Evolutionary conservation across 2,888 invertebrate species (phyloP), one percentile per base, ranked within the genome.

Genomic region (Metopia argyrocephala): DNA sequence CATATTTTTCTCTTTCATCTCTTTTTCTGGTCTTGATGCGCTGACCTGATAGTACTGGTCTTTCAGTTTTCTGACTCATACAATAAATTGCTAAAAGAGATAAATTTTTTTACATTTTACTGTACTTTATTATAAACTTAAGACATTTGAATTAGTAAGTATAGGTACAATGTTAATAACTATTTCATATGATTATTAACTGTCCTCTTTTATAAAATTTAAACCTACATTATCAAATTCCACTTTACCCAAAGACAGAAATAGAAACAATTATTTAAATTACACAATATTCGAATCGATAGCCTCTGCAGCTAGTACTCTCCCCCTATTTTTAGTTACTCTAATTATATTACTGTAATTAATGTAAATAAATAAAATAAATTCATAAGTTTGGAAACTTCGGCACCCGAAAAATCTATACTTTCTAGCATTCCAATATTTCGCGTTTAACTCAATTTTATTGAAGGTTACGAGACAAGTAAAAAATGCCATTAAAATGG

Each of bases 51-150:
- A 98, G 94, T 95, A 97, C 96, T 95, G 98, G 98, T 96, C 98
- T 97, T 97, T 98, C 98, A 94, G 95, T 96, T 96, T 98, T 98
- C 94, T 98, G 98, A 98, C 97, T 98, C 98, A 98, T 98, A 97
- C 97, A 98, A 97, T 93, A 94, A 94, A 93, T 94, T 93, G 94
- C 95, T 95, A 93, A 85, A 94, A 93, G 87, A 86, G 91, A 83
- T 91, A 79, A 12, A 61, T 1, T 38, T 25, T 25, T 27, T 38
- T 57, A 20, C 18, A 56, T 38, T n/a, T n/a, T n/a, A n/a, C n/a
- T n/a, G n/a, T n/a, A n/a, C n/a, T n/a, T n/a, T n/a, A n/a, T n/a
- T n/a, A n/a, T n/a, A n/a, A n/a, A n/a, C n/a, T n/a, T n/a, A n/a
- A 50, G 31, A 48, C 20, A 15, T 31, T 28, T 15, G 6, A 69